Conservation (phyloP, 2,113 vertebrate genomes). For the Mesoclemmys tuberculata region DNA sequence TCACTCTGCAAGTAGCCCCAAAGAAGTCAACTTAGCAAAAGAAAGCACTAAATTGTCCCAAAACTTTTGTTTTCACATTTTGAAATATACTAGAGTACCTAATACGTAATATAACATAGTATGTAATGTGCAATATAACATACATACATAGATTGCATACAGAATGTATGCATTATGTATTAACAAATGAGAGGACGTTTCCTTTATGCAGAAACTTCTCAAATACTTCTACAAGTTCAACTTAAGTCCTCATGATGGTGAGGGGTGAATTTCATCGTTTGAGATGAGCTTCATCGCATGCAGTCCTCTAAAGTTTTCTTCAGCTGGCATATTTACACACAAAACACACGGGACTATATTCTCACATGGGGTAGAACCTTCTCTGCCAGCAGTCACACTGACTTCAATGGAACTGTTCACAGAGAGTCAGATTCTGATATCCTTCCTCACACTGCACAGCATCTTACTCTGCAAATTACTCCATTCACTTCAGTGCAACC, state of each 20-base stretch:
- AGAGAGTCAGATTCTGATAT: neutral
- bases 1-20: no score
- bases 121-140: neutral
- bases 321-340: neutral
- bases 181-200: neutral
- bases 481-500: neutral
- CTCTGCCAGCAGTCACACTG: neutral
- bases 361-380: neutral
- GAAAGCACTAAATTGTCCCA: no score
- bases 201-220: rapidly evolving
- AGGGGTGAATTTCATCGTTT: neutral
- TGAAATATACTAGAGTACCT: no score
- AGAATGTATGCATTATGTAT: neutral
- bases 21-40: no score
- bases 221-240: neutral
- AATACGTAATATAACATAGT: neutral
- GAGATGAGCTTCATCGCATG: neutral
- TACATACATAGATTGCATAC: neutral
- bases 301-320: neutral
- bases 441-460: neutral
- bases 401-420: no score
- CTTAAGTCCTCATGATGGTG: neutral
- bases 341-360: neutral
- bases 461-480: neutral
- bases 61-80: no score